Evolutionary conservation across 2,888 invertebrate genomes (phyloP).

Genomic region (Pandemis corylana): DNA sequence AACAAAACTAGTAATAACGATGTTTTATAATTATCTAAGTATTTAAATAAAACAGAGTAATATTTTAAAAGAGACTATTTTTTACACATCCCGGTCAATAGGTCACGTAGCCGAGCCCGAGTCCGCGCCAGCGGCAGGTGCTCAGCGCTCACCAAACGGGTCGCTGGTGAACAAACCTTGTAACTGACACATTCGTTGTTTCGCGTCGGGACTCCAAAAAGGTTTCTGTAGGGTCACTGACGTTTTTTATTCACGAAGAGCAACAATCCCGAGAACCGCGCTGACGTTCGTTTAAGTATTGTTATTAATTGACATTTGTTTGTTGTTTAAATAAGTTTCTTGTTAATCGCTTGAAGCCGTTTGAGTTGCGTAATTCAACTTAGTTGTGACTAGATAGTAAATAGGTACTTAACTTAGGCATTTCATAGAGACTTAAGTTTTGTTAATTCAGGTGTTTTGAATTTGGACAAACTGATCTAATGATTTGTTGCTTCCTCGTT

Average conservation of each 20-base stretch:
- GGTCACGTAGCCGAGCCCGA: constrained; percentile 55
- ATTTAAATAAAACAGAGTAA: constrained; percentile 81
- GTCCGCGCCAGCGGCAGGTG: constrained; percentile 49
- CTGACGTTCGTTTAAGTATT: constrained; percentile 39
- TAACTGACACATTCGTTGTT: constrained; percentile 54
- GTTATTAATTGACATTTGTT: constrained; percentile 41
- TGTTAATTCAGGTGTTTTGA: no score
- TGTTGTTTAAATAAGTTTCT: constrained; percentile 10
- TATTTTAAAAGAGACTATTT: constrained; percentile 76
- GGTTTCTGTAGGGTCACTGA: constrained; percentile 41
- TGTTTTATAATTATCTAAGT: constrained; percentile 80
- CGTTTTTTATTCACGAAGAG: constrained; percentile 42
- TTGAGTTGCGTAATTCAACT: neutral
- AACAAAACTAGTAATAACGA: constrained; percentile 72
- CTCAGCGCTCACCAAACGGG: constrained; percentile 47
- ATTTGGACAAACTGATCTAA: no score
- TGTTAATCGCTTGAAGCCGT: neutral
- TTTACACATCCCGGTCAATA: constrained; percentile 70
- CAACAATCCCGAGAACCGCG: constrained; percentile 36
- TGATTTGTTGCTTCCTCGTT: no score
- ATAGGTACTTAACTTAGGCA: no score
- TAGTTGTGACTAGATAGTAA: neutral
- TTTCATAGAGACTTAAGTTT: no score
- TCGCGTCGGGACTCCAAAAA: constrained; percentile 44
- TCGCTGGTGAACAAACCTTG: constrained; percentile 47